phyloP scores from a whole-genome alignment of 2,888 invertebrate species.

The Andrena praecox region DNA sequence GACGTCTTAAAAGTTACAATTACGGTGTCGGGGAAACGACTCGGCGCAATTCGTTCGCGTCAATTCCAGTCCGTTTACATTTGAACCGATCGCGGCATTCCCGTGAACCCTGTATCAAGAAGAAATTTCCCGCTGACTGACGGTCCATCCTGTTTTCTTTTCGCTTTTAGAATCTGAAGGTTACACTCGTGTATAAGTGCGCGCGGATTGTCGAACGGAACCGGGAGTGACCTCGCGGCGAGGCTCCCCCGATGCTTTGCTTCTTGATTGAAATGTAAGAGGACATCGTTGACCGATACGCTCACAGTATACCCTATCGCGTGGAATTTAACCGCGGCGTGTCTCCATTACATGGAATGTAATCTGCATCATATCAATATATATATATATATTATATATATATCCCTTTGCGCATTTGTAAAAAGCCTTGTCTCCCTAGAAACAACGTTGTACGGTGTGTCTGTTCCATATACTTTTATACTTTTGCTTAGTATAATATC shows the following conservation, averaged over 20 bases:
- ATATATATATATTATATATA: conserved; percentile 72
- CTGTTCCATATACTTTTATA: conserved; percentile 45
- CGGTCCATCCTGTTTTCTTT: neutral
- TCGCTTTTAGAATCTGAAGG: conserved; percentile 3
- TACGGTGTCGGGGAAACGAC: conserved; percentile 31
- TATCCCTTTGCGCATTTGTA: conserved; percentile 79
- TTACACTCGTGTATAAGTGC: conserved; percentile 13
- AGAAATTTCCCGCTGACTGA: conserved; percentile 25
- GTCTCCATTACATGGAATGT: conserved; percentile 70
- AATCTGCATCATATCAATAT: conserved; percentile 58
- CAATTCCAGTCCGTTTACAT: conserved; percentile 44
- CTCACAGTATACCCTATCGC: conserved; percentile 40
- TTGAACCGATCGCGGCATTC: conserved; percentile 29
- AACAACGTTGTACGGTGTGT: conserved; percentile 76
- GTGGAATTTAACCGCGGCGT: conserved; percentile 53
- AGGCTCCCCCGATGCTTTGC: conserved; percentile 18
- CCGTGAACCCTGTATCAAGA: conserved; percentile 45
- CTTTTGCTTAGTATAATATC: neutral
- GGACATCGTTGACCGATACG: conserved; percentile 36
- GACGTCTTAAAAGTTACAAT: neutral
- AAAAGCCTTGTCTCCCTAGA: conserved; percentile 82
- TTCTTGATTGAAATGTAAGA: conserved; percentile 36
- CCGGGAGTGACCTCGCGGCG: conserved; percentile 31
- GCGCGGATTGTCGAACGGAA: conserved; percentile 51
- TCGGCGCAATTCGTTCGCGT: conserved; percentile 19